Conservation (phyloP, 2,888 invertebrate species). For the Lasioglossum vierecki region DNA sequence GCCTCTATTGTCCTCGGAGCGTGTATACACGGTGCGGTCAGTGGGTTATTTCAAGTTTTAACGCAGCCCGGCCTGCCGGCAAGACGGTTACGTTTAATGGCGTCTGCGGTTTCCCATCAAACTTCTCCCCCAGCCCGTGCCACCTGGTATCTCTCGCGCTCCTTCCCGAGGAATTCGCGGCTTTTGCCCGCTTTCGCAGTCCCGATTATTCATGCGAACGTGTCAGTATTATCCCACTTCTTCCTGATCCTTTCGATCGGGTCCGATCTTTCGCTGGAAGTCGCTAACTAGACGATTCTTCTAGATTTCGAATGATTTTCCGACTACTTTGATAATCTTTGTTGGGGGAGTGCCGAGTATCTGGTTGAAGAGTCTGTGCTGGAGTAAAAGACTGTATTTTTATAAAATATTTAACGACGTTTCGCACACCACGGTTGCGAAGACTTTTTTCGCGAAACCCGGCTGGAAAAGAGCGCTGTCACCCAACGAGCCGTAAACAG, state of each 20-base stretch:
- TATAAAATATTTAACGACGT: neutral
- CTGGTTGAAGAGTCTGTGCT: neutral
- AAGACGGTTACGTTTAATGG: conserved; percentile 72
- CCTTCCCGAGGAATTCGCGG: neutral
- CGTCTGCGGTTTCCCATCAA: conserved; percentile 80
- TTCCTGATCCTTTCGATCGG: neutral
- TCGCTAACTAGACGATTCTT: neutral
- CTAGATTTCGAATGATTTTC: neutral
- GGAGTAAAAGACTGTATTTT: neutral
- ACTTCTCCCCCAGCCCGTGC: conserved; percentile 56
- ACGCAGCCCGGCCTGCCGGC: conserved; percentile 57
- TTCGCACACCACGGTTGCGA: neutral
- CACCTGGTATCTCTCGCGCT: conserved; percentile 61
- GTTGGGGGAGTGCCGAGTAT: no score
- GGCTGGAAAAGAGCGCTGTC: neutral
- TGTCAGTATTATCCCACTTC: neutral
- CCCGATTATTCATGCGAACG: neutral
- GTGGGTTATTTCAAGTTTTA: conserved; percentile 77
- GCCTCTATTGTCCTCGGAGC: conserved; percentile 68
- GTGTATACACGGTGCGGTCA: conserved; percentile 69
- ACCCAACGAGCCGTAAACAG: neutral
- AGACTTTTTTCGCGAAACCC: neutral
- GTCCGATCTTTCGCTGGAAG: neutral
- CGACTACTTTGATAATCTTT: no score
- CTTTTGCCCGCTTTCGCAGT: neutral